Base-by-base conservation (phyloP, 2,888 invertebrate species). In the Caenorhabditis sp. region DNA sequence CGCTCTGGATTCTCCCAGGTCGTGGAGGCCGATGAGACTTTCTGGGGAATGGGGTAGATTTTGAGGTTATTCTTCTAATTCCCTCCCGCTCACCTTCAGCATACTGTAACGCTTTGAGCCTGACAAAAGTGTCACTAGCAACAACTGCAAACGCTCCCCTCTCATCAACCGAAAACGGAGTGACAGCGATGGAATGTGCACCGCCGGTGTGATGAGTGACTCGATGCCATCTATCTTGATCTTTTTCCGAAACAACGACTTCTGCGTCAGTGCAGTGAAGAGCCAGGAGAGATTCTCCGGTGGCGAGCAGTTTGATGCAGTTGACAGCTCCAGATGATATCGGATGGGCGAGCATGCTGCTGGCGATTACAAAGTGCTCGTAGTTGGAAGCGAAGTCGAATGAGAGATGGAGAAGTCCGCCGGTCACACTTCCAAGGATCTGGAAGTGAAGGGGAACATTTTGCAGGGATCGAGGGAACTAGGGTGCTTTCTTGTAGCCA, bases 141-240 rank as follows among this genome's bases (percentile, higher is more conserved):
- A 82, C 83, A 1, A 87, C 80, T 1, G 85, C 80, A 59, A 87
- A 87, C 0, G 87, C 85, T 19, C 87, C 87, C 64, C 81, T 26
- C 26, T 83, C 82, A 14, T 82, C 73, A 3, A 81, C 54, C 10
- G 73, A 83, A 63, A 86, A 87, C 14, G 84, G 81, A 10, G 87
- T 87, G 14, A 82, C 84, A 12, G 81, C 85, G 12, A 87, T 80
- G 3, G 80, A 58, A 70, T 86, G 87, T n/a, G 87, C 87, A 14
- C 85, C 81, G 22, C 82, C 85, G 6, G 83, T 81, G 49, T 87
- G 87, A 14, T 68, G 72, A 5, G 87, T 87, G 8, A 87, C 79
- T n/a, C 87, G 74, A 68, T 87, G 84, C 87, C 87, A 87, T 22
- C 87, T 80, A 24, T 87, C 87, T 24, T 85, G 74, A 61, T 87